Conservation (phyloP, 2,797 vertebrate species). For the Pelodytes ibericus region DNA sequence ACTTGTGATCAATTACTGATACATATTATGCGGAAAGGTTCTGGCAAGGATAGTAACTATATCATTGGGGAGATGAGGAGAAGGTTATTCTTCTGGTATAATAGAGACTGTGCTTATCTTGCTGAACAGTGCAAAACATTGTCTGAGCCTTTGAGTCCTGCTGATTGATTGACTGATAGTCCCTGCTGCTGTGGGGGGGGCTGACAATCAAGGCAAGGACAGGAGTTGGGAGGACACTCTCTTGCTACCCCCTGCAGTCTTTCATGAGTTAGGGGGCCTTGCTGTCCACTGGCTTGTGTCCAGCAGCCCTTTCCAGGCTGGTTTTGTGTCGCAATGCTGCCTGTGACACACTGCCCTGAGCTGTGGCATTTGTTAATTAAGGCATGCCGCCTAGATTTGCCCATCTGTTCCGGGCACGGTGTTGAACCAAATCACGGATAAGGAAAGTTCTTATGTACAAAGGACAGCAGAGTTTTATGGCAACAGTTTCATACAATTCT, state of each 20-base stretch:
- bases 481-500: too few relatives aligned
- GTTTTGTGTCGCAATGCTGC: constrained; percentile 46
- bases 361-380: constrained; percentile 65
- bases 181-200: constrained; percentile 31
- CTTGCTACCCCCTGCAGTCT: constrained; percentile 35
- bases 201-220: constrained; percentile 43
- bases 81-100: neutral
- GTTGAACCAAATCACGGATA: constrained; percentile 37
- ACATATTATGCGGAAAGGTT: neutral
- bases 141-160: constrained; percentile 32
- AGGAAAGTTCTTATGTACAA: neutral
- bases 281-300: constrained; percentile 58
- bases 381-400: constrained; percentile 57
- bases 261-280: constrained; percentile 51
- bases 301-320: constrained; percentile 69
- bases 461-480: neutral
- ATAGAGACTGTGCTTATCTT: neutral
- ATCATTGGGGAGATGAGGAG: neutral
- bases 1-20: constrained; percentile 22
- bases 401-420: constrained; percentile 65
- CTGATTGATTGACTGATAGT: constrained; percentile 42
- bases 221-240: constrained; percentile 53
- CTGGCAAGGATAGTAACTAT: neutral
- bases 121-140: constrained; percentile 11
- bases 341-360: constrained; percentile 46